These are phyloP conservation scores for Oostethus manadensis DNA, from an alignment of 2,113 vertebrate genomes.

Conservation along the genomic window DNA sequence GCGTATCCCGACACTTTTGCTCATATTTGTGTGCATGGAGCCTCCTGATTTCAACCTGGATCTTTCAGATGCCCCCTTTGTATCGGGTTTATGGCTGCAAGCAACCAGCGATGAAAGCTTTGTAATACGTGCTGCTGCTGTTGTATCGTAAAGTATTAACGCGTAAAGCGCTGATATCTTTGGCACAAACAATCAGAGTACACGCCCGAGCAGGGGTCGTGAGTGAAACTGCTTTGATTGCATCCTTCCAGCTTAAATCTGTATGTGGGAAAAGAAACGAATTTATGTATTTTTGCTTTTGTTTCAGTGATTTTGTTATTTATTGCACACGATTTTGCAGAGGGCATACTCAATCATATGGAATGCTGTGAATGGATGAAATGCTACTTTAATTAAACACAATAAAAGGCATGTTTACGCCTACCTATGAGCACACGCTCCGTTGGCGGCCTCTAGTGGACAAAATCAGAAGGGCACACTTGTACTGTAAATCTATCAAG, in stretches of 20 bases:
- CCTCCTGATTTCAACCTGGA: constrained; percentile 19
- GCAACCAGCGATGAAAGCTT: constrained; percentile 52
- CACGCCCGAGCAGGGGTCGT: no score
- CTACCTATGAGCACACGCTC: not conserved
- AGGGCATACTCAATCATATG: constrained; percentile 12
- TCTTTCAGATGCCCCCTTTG: no score
- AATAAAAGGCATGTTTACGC: constrained; percentile 66
- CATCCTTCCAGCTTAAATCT: no score
- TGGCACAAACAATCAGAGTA: not conserved
- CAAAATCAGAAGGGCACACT: not conserved
- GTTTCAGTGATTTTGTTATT: constrained; percentile 21
- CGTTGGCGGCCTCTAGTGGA: constrained; percentile 39
- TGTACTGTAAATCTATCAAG: no score
- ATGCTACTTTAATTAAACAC: constrained; percentile 5
- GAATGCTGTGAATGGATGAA: constrained; percentile 25
- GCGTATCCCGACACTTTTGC: not conserved
- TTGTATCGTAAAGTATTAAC: constrained; percentile 23
- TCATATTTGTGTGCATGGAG: constrained; percentile 41
- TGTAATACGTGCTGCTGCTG: constrained; percentile 44
- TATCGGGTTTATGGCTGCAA: constrained; percentile 27
- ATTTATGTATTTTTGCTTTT: constrained; percentile 14
- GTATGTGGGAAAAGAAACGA: no score
- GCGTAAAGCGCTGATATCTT: constrained; percentile 27
- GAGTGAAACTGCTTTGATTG: no score
- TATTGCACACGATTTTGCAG: constrained; percentile 45